Evolutionary conservation across 2,888 invertebrate species (phyloP), one percentile per base, ranked within the genome.

Genomic region (Adineta ricciae): DNA sequence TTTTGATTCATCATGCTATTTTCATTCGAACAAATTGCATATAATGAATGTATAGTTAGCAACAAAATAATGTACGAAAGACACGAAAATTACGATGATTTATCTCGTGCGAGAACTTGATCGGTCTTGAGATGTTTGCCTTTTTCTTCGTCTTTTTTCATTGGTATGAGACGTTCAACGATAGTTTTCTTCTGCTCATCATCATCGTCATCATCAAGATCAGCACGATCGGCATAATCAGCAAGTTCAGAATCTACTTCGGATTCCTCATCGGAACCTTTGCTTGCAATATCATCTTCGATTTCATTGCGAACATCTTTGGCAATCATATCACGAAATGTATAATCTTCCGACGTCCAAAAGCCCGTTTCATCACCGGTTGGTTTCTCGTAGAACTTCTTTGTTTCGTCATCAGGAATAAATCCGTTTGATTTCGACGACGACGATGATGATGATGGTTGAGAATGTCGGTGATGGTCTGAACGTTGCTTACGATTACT

Each of bases 201-300:
- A 32, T 64, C 64, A 64, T 64, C 64, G 14, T 32, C 24, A 64
- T 64, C 64, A 32, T 14, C 27, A 27, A 64, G 27, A 64, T 64
- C 64, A 19, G 64, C 64, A 64, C 64, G 64, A 36, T 64, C 64
- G 32, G 64, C 64, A 64, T 64, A 64, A 32, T 64, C 64, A 64
- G 64, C 64, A 32, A 64, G 14, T 64, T 64, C 64, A 5, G 64
- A 32, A 64, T 64, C 64, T 64, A 32, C 64, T 64, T 64, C 64
- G 32, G 64, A 64, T 19, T 64, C 64, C 19, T 64, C 64, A 64
- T 64, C 64, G 19, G 64, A 64, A 64, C 8, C 14, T 64, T 64
- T 64, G 32, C 64, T 64, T 64, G 64, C 64, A 36, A 64, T 64
- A 32, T 64, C 64, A 64, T 64, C 64, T 64, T 64, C 64, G 32